Evolutionary conservation across 2,113 vertebrate genomes (phyloP).

Genomic region (Oxyruncus cristatus): DNA sequence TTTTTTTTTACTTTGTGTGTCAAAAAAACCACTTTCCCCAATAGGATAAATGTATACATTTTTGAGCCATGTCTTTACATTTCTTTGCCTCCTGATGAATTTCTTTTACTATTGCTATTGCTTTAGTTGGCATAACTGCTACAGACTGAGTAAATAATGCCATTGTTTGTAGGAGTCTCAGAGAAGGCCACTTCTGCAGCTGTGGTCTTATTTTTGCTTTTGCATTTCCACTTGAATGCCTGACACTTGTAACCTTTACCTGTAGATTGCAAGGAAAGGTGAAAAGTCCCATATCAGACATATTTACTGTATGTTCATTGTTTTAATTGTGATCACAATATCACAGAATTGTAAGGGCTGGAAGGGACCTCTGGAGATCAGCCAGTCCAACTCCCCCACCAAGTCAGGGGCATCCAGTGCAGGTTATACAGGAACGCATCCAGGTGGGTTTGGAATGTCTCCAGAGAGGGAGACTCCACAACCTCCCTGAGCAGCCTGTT

Average conservation of each 20-base stretch:
- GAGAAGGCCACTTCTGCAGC: background rate
- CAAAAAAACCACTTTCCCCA: background rate
- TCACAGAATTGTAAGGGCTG: background rate
- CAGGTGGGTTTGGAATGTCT: background rate
- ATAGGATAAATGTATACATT: background rate
- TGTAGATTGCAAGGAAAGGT: background rate
- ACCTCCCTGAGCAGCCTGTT: fast-evolving
- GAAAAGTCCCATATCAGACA: background rate
- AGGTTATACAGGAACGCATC: background rate
- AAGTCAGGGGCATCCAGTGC: background rate
- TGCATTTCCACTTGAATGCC: background rate
- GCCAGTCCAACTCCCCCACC: background rate
- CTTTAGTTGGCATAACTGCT: background rate
- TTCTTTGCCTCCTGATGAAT: background rate
- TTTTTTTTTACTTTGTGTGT: background rate
- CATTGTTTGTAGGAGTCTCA: background rate
- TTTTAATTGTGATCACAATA: background rate
- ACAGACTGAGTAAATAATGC: background rate
- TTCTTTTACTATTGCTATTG: background rate
- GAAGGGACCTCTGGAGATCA: background rate
- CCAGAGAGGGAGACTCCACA: background rate
- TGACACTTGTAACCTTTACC: background rate
- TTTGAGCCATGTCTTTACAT: background rate
- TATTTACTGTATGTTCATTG: background rate
- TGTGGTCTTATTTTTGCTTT: background rate